phyloP scores from a whole-genome alignment of 2,113 vertebrate genomes.

The Capricornis sumatraensis region DNA sequence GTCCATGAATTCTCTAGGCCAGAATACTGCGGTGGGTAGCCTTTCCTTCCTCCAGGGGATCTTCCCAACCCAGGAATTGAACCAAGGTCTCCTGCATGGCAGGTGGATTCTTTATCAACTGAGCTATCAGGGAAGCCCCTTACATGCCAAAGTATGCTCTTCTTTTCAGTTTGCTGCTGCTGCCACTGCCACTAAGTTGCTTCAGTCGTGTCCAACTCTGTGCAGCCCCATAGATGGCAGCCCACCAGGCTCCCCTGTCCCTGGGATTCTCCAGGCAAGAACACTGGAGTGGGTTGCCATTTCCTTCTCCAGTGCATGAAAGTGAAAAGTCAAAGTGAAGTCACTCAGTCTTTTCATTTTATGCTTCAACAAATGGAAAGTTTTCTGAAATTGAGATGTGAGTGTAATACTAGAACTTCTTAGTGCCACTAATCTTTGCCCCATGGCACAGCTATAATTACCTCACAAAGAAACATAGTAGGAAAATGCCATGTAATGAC shows the following conservation, averaged over 20 bases:
- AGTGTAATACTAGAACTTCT: not conserved
- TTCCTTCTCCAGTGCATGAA: too few species aligned
- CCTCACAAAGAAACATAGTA: slow-evolving; percentile 7
- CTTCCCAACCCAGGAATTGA: not conserved
- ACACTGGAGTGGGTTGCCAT: too few species aligned
- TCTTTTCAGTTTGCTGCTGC: not conserved
- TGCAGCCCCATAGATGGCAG: too few species aligned
- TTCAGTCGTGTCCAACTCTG: too few species aligned
- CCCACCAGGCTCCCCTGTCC: too few species aligned
- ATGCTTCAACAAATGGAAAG: slow-evolving; percentile 8
- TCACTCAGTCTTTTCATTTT: not conserved
- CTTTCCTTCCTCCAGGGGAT: not conserved
- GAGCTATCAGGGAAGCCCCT: not conserved
- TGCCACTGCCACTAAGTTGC: too few species aligned
- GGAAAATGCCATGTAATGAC: slow-evolving; percentile 45
- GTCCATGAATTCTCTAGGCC: not conserved
- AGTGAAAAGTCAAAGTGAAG: too few species aligned
- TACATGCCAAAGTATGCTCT: not conserved
- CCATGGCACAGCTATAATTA: slow-evolving; percentile 46
- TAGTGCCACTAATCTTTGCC: slow-evolving; percentile 18
- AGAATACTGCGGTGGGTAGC: not conserved
- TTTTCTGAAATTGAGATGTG: not conserved
- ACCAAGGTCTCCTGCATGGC: not conserved
- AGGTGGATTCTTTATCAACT: not conserved
- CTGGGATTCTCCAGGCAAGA: too few species aligned